Evolutionary conservation across 2,797 vertebrate genomes (phyloP).

Genomic region (Danio jaintianensis): DNA sequence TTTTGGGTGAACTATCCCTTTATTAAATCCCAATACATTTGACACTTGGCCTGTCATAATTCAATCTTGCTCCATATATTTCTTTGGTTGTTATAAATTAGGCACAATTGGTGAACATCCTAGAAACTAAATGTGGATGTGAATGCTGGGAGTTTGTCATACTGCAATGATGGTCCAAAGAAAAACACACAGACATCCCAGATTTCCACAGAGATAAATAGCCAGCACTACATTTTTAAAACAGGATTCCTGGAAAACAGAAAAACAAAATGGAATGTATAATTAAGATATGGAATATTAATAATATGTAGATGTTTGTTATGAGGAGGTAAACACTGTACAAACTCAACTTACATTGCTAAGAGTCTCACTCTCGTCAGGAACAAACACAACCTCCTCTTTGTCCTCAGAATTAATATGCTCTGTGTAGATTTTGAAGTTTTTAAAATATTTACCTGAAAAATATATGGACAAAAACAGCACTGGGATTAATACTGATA

Average conservation of each 20-base stretch:
- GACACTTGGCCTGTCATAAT: not conserved
- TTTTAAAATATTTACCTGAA: conserved; percentile 60
- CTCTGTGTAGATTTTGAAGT: conserved; percentile 67
- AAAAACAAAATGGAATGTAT: conserved; percentile 11
- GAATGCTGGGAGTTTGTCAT: conserved; percentile 59
- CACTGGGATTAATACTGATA: not conserved
- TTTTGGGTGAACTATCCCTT: too few relatives aligned
- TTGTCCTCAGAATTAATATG: conserved; percentile 78
- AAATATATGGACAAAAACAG: conserved; percentile 12
- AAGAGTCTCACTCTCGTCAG: conserved; percentile 16
- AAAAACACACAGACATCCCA: conserved; percentile 77
- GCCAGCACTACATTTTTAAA: conserved; percentile 81
- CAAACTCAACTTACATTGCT: conserved; percentile 66
- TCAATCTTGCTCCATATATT: not conserved
- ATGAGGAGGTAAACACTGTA: not conserved
- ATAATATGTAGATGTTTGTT: not conserved
- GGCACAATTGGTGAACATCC: not conserved
- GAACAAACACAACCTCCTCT: conserved; percentile 74
- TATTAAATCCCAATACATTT: not conserved
- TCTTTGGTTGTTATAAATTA: conserved; percentile 19
- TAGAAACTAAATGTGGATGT: not conserved
- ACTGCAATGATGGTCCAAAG: conserved; percentile 76
- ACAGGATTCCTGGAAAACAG: conserved; percentile 71
- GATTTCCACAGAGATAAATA: conserved; percentile 84
- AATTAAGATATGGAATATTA: not conserved